These are phyloP conservation scores for Ophthalmolycus amberensis DNA, from an alignment of 2,113 vertebrate genomes.

Conservation along the genomic window DNA sequence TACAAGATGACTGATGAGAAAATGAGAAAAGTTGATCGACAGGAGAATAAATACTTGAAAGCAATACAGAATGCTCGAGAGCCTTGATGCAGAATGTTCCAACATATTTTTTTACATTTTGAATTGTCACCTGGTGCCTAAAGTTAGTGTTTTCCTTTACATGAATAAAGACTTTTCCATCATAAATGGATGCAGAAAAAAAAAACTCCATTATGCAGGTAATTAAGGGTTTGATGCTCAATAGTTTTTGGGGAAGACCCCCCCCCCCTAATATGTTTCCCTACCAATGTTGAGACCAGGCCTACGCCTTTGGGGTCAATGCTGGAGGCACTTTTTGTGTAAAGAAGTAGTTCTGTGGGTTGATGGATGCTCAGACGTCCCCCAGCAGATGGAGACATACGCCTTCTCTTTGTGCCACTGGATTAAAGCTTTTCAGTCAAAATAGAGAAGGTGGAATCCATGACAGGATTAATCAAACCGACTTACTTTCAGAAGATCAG, in stretches of 20 bases:
- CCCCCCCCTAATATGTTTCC: background rate
- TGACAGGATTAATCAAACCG: background rate
- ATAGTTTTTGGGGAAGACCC: too few relatives aligned
- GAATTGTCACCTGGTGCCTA: background rate
- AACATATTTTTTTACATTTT: background rate
- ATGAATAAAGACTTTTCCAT: background rate
- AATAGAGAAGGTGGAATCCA: background rate
- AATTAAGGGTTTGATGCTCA: too few relatives aligned
- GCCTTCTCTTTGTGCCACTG: background rate
- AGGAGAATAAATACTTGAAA: background rate
- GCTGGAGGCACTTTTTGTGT: background rate
- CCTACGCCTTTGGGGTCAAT: background rate
- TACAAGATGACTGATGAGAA: background rate
- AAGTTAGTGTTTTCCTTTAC: background rate
- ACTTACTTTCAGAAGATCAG: background rate
- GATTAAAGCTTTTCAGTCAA: background rate
- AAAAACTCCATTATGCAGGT: too few relatives aligned
- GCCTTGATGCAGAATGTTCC: background rate
- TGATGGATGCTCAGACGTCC: background rate
- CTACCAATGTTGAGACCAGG: background rate
- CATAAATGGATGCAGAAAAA: background rate
- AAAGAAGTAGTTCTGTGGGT: background rate
- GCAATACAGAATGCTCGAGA: background rate
- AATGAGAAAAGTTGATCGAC: background rate
- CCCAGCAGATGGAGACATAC: constrained; percentile 64